A percentile compares a stretch with the other conserved stretches of the same genome.
Evolutionary conservation across 2,888 invertebrate genomes (phyloP).

Genomic region (Scotopteryx bipunctaria): DNA sequence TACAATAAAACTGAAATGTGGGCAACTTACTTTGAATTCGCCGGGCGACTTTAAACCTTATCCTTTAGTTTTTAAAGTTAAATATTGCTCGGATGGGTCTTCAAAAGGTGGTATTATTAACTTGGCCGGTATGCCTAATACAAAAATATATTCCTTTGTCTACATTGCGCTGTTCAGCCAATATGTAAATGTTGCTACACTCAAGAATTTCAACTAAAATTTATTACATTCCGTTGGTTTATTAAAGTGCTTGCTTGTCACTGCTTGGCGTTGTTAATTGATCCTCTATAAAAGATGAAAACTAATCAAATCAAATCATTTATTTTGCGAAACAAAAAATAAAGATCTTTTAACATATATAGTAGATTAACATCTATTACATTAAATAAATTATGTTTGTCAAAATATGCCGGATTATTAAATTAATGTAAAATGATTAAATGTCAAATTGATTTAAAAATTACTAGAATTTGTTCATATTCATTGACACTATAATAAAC

Average conservation of each 20-base stretch:
- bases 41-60: slow-evolving; percentile 5
- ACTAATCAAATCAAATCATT: no score
- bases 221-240: slow-evolving; percentile 43
- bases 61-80: neutral
- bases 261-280: no score
- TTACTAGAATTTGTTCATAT: no score
- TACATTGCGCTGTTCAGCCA: slow-evolving; percentile 40
- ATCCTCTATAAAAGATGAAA: no score
- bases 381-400: no score
- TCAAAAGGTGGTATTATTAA: slow-evolving; percentile 27
- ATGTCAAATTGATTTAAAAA: no score
- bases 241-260: neutral
- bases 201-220: slow-evolving; percentile 40
- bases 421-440: no score
- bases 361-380: no score
- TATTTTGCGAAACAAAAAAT: no score
- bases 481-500: no score
- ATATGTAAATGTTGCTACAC: slow-evolving; percentile 51
- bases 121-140: slow-evolving; percentile 31
- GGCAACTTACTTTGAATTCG: slow-evolving; percentile 22
- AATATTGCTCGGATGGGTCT: slow-evolving; percentile 1
- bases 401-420: no score
- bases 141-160: slow-evolving; percentile 38
- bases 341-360: no score
- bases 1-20: slow-evolving; percentile 28